These are phyloP conservation scores for Sinotaia quadrata DNA, from an alignment of 2,888 invertebrate species.

Conservation along the genomic window DNA sequence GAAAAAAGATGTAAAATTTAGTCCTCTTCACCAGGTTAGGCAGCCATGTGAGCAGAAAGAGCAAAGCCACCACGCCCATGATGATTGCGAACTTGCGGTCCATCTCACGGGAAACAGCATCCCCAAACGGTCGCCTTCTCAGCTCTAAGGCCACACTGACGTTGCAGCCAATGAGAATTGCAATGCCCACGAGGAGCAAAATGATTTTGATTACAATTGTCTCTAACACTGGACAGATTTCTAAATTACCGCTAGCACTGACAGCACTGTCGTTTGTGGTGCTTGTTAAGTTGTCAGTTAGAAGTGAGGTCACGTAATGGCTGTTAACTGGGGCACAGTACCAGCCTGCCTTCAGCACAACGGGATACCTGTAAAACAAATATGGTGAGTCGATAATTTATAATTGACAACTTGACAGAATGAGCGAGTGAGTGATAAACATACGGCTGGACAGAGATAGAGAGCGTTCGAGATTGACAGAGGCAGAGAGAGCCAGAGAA, in stretches of 20 bases:
- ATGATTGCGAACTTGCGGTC: slow-evolving; percentile 32
- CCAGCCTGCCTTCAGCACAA: slow-evolving; percentile 35
- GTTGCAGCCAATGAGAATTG: slow-evolving; percentile 26
- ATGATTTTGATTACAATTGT: slow-evolving; percentile 28
- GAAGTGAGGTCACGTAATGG: slow-evolving; percentile 2
- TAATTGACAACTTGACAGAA: too few species aligned
- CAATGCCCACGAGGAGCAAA: slow-evolving; percentile 27
- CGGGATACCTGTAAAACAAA: slow-evolving; percentile 24
- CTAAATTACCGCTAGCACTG: not conserved
- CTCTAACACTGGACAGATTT: slow-evolving; percentile 9
- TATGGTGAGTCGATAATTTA: too few species aligned
- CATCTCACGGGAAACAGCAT: slow-evolving; percentile 19
- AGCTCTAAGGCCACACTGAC: slow-evolving; percentile 33
- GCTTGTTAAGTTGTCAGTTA: not conserved
- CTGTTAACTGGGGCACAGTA: slow-evolving; percentile 31
- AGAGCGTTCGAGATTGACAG: too few species aligned
- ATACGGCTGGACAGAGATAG: too few species aligned
- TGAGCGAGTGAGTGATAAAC: too few species aligned
- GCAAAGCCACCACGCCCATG: slow-evolving; percentile 31
- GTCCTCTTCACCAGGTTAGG: slow-evolving; percentile 36
- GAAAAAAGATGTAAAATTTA: too few species aligned
- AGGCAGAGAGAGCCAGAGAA: too few species aligned
- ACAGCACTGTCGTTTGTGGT: not conserved
- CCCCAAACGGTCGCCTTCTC: slow-evolving; percentile 17
- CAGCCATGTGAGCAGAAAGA: slow-evolving; percentile 36